Evolutionary conservation across 2,888 invertebrate genomes (phyloP).

Genomic region (Dolomedes plantarius): DNA sequence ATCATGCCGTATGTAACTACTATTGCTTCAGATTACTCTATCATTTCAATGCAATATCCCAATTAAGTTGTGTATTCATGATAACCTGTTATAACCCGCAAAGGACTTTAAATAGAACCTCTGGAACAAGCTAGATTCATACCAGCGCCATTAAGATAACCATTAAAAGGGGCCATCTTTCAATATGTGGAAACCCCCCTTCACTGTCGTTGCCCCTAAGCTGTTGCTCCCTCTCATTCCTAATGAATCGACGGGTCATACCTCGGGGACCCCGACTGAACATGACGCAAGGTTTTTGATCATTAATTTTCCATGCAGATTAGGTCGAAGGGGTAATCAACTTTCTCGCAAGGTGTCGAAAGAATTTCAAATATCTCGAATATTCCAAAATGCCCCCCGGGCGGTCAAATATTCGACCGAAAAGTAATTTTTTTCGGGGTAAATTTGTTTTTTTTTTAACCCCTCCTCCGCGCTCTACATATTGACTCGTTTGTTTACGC

Average conservation of each 20-base stretch:
- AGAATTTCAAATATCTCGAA: constrained; percentile 56
- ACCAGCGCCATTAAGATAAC: background rate
- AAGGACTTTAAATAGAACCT: no score
- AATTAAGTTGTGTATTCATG: no score
- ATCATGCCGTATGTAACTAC: no score
- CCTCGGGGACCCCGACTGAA: constrained; percentile 37
- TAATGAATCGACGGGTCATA: constrained; percentile 61
- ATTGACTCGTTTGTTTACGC: constrained; percentile 34
- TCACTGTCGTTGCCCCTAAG: constrained; percentile 20
- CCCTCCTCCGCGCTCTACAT: background rate
- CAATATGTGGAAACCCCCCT: constrained; percentile 34
- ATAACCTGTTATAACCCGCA: no score
- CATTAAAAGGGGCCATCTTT: background rate
- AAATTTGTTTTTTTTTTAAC: background rate
- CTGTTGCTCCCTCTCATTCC: constrained; percentile 60
- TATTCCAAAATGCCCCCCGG: constrained; percentile 45
- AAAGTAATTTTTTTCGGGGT: constrained; percentile 9
- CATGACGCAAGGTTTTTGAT: constrained; percentile 54
- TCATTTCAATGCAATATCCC: no score
- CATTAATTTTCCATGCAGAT: constrained; percentile 67
- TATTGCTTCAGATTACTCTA: no score
- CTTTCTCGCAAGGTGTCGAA: constrained; percentile 44
- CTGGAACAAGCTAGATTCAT: no score
- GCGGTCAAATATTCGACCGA: constrained; percentile 37
- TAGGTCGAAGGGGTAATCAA: constrained; percentile 65